Percentiles rank a stretch among this genome's conserved stretches.
phyloP scores from a whole-genome alignment of 2,888 invertebrate genomes.

The Dryobotodes eremita region DNA sequence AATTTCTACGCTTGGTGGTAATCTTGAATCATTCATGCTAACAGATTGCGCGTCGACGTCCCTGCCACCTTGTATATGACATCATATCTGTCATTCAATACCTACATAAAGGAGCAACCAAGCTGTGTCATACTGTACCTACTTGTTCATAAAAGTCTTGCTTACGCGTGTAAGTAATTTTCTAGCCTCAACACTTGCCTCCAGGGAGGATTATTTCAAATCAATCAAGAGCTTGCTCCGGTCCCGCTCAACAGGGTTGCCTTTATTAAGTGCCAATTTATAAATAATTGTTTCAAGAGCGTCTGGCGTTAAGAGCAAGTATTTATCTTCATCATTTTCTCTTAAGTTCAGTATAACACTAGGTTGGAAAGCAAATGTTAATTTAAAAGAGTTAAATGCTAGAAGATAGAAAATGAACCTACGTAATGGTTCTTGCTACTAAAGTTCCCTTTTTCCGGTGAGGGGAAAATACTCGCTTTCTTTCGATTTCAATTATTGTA shows the following conservation, averaged over 20 bases:
- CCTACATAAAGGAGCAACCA: background rate
- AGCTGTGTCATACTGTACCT: background rate
- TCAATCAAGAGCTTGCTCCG: constrained; percentile 63
- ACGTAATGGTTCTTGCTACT: constrained; percentile 20
- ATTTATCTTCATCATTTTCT: constrained; percentile 56
- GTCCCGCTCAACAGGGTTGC: constrained; percentile 34
- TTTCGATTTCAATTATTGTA: constrained; percentile 15
- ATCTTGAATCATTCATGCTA: too few species aligned
- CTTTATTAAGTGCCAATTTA: constrained; percentile 66
- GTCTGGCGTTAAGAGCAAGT: constrained; percentile 15
- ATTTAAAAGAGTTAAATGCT: constrained; percentile 22
- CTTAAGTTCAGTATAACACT: constrained; percentile 6
- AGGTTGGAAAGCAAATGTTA: background rate
- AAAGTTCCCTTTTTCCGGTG: constrained; percentile 26
- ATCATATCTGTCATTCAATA: too few species aligned
- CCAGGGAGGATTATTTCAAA: constrained; percentile 58
- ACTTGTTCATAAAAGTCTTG: background rate
- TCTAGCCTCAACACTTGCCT: constrained; percentile 18
- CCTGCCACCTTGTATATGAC: too few species aligned
- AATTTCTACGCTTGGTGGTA: too few species aligned
- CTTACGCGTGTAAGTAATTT: constrained; percentile 6
- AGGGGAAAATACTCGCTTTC: constrained; percentile 4
- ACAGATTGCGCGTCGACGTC: too few species aligned
- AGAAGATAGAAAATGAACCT: constrained; percentile 4
- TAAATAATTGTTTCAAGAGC: constrained; percentile 61